A percentile compares a stretch with the other conserved stretches of the same genome.
These are phyloP conservation scores for Myotis daubentonii DNA, from an alignment of 2,797 vertebrate species.

Conservation along the genomic window DNA sequence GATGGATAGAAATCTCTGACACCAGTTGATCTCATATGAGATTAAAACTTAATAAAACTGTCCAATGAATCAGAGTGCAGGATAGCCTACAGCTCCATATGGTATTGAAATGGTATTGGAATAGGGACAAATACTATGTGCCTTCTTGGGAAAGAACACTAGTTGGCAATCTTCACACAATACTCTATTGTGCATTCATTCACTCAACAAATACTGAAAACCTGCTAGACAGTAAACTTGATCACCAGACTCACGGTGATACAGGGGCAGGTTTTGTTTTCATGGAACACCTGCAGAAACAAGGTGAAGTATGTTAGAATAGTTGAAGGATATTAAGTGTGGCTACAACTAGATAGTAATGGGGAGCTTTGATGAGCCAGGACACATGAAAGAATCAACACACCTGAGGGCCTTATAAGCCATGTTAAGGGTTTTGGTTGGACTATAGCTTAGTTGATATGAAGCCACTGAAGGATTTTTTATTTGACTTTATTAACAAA, in stretches of 20 bases:
- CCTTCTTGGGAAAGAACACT: background rate
- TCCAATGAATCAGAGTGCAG: background rate
- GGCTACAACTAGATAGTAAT: background rate
- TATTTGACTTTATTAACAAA: conserved; percentile 78
- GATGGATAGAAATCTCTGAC: background rate
- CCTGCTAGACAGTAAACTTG: background rate
- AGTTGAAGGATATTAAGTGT: background rate
- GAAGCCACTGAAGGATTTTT: conserved; percentile 53
- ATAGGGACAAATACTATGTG: background rate
- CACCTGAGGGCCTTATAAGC: background rate
- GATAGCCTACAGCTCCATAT: background rate
- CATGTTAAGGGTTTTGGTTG: background rate
- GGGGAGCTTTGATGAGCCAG: background rate
- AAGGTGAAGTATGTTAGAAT: background rate
- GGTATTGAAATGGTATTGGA: background rate
- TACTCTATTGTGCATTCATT: background rate
- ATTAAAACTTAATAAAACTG: background rate
- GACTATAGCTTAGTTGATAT: background rate
- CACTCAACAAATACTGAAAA: background rate
- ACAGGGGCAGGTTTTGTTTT: background rate
- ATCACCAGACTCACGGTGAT: background rate
- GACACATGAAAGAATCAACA: background rate
- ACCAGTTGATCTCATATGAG: background rate
- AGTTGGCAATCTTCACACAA: background rate
- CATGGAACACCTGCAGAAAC: background rate